phyloP scores from a whole-genome alignment of 2,888 invertebrate genomes.

The Calephelis perditalis region DNA sequence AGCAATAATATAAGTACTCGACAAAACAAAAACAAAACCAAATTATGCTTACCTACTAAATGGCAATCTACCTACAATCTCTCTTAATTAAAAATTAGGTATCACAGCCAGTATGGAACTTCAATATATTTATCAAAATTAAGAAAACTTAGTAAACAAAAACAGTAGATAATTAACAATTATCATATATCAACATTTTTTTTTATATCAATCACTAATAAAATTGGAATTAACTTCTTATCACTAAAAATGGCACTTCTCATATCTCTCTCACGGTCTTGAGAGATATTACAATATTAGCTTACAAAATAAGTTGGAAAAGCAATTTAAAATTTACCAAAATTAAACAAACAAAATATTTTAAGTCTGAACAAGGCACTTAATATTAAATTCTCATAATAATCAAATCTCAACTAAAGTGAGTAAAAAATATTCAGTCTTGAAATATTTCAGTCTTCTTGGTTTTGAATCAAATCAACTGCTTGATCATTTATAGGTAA shows the following conservation, averaged over 20 bases:
- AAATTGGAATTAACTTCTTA: slow-evolving; percentile 3
- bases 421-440: slow-evolving; percentile 13
- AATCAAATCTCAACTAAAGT: slow-evolving; percentile 3
- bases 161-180: not conserved
- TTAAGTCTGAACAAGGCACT: not conserved
- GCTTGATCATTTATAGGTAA: slow-evolving; percentile 21
- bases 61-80: not conserved
- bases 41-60: no score
- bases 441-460: slow-evolving; percentile 14
- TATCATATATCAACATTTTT: not conserved
- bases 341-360: not conserved
- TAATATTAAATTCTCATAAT: slow-evolving; percentile 1
- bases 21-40: no score
- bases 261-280: not conserved
- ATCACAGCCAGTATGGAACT: not conserved
- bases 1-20: not conserved
- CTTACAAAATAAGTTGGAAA: not conserved
- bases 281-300: not conserved
- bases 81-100: not conserved
- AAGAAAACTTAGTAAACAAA: not conserved
- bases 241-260: not conserved
- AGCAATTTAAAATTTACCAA: not conserved
- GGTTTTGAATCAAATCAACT: slow-evolving; percentile 16
- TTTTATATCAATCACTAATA: not conserved
- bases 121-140: not conserved